Percentiles rank a stretch among this genome's conserved stretches.
Evolutionary conservation across 2,888 invertebrate genomes (phyloP).

Genomic region (Noctua pronuba): DNA sequence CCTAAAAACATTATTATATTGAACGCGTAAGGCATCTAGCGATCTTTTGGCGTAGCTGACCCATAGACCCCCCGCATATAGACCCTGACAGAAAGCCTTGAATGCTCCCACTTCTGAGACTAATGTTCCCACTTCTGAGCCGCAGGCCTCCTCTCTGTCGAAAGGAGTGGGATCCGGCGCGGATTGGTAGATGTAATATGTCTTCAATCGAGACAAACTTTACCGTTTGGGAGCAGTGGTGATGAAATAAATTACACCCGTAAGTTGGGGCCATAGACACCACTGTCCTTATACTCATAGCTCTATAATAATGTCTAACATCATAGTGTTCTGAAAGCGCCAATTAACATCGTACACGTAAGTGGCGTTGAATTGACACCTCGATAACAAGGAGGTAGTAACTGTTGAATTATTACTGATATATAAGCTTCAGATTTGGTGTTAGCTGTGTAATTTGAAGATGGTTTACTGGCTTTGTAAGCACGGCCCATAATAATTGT

Average conservation of each 20-base stretch:
- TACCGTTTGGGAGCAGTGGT: too few relatives aligned
- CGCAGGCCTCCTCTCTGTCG: too few relatives aligned
- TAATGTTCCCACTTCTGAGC: too few relatives aligned
- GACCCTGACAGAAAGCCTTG: too few relatives aligned
- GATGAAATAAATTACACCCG: background rate
- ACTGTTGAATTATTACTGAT: conserved; percentile 32
- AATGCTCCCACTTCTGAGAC: too few relatives aligned
- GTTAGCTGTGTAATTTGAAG: conserved; percentile 23
- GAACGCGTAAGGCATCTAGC: too few relatives aligned
- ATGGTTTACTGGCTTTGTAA: conserved; percentile 9
- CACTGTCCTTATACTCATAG: background rate
- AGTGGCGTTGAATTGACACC: conserved; percentile 48
- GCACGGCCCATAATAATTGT: background rate
- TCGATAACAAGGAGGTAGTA: conserved; percentile 40
- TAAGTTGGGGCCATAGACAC: background rate
- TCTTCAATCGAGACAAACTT: background rate
- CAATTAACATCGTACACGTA: conserved; percentile 32
- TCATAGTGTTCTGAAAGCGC: conserved; percentile 8
- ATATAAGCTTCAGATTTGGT: conserved; percentile 11
- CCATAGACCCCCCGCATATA: too few relatives aligned
- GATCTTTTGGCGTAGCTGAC: too few relatives aligned
- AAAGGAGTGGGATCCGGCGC: too few relatives aligned
- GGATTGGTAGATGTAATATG: background rate
- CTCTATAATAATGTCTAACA: conserved; percentile 14
- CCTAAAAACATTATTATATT: too few relatives aligned